Percentiles rank a stretch among this genome's conserved stretches.
Conservation (phyloP, 1,140 invertebrate species). For the Sycophaga agraensis region DNA sequence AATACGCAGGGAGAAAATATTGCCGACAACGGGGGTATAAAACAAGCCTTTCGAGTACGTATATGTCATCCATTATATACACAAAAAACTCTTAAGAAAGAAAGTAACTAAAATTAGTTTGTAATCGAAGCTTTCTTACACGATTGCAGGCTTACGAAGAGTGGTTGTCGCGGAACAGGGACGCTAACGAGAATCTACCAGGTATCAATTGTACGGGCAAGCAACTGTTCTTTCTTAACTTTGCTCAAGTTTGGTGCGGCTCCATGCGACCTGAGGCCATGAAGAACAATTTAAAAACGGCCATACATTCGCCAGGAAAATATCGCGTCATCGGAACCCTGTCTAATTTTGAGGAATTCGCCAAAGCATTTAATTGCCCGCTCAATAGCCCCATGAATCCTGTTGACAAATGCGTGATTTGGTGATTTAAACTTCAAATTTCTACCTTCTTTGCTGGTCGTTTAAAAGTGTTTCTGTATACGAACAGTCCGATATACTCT, state of each 20-base stretch:
- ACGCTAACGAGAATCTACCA: conserved; percentile 66
- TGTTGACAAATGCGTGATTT: conserved; percentile 76
- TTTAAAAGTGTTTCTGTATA: too few species aligned
- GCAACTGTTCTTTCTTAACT: conserved; percentile 83
- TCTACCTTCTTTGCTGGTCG: too few species aligned
- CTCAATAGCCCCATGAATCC: conserved; percentile 77
- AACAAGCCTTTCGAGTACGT: conserved; percentile 75
- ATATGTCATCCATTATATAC: neutral
- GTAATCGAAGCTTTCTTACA: too few species aligned
- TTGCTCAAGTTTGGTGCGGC: conserved; percentile 89
- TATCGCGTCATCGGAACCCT: conserved; percentile 77
- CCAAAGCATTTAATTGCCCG: conserved; percentile 70
- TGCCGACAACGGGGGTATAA: conserved; percentile 86
- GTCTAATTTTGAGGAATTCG: conserved; percentile 80
- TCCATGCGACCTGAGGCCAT: conserved; percentile 83
- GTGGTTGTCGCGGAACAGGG: conserved; percentile 60
- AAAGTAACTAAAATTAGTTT: neutral
- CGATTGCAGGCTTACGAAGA: conserved; percentile 67
- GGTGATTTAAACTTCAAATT: too few species aligned
- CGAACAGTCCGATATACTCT: too few species aligned
- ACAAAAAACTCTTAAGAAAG: neutral
- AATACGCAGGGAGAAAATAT: conserved; percentile 82
- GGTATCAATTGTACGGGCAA: conserved; percentile 72
- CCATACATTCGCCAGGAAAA: conserved; percentile 82
- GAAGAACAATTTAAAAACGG: conserved; percentile 74